Conservation (phyloP, 2,113 vertebrate genomes). For the Oryzias melastigma region DNA sequence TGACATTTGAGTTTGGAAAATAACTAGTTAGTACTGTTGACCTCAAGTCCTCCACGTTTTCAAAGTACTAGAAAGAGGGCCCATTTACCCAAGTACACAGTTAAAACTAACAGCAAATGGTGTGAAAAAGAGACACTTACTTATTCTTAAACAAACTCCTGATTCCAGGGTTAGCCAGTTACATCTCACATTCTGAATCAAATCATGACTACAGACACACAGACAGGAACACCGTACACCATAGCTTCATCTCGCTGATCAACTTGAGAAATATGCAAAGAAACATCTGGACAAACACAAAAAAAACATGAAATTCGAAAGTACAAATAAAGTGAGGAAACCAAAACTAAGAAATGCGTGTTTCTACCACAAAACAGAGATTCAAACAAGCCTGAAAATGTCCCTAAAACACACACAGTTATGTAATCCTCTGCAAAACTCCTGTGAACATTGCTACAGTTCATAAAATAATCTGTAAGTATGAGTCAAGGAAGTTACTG, state of each 20-base stretch:
- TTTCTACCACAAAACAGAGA: constrained; percentile 8
- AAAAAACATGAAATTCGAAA: neutral
- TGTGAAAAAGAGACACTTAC: too few species aligned
- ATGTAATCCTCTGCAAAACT: neutral
- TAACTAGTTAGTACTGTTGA: too few species aligned
- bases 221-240: neutral
- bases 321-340: constrained; percentile 11
- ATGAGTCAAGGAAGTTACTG: too few species aligned
- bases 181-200: too few species aligned
- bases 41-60: too few species aligned
- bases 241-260: neutral
- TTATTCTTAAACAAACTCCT: too few species aligned
- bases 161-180: too few species aligned
- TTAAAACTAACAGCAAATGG: too few species aligned
- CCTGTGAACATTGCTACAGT: neutral
- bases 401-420: neutral
- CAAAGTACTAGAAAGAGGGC: too few species aligned
- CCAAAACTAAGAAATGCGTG: constrained; percentile 16
- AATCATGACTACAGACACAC: neutral
- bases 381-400: neutral
- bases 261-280: constrained; percentile 17
- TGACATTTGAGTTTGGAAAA: too few species aligned
- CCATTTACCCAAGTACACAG: too few species aligned
- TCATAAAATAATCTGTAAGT: too few species aligned
- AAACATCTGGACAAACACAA: constrained; percentile 11